These are phyloP conservation scores for Lepidurus apus DNA, from an alignment of 1,140 invertebrate genomes.

Conservation along the genomic window DNA sequence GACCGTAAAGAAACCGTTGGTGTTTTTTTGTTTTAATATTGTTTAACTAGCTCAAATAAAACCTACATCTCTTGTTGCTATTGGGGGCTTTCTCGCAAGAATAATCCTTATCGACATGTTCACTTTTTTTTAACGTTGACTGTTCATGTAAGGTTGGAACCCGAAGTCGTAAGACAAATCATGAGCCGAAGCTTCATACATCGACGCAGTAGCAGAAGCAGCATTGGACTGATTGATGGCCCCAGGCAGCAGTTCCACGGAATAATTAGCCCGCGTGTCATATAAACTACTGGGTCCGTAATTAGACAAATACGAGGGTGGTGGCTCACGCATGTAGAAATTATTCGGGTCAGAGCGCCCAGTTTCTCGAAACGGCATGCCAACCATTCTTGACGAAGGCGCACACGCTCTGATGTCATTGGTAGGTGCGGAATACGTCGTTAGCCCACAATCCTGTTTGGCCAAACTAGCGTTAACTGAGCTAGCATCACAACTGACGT, in stretches of 20 bases:
- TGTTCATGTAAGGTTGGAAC: not conserved
- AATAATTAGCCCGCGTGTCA: not conserved
- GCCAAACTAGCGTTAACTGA: not conserved
- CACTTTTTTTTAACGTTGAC: not conserved
- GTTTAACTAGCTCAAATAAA: not conserved
- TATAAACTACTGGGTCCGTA: constrained; percentile 10
- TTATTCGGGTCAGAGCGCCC: not conserved
- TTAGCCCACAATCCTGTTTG: not conserved
- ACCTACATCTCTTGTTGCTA: not conserved
- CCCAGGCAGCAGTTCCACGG: not conserved
- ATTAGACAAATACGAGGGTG: constrained; percentile 14
- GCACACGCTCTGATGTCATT: constrained; percentile 1
- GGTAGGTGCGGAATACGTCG: not conserved
- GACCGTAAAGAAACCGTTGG: not conserved
- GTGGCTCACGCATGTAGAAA: constrained; percentile 13
- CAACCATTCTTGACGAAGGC: not conserved
- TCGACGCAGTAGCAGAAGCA: not conserved
- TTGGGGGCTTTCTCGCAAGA: not conserved
- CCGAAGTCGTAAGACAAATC: not conserved
- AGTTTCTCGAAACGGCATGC: not conserved
- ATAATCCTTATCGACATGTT: not conserved
- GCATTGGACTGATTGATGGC: not conserved
- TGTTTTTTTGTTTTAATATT: not conserved
- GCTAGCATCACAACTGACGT: not conserved
- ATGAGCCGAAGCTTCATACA: not conserved